A percentile compares a stretch with the other conserved stretches of the same genome.
phyloP scores from a whole-genome alignment of 2,888 invertebrate species.

The Mermis nigrescens region DNA sequence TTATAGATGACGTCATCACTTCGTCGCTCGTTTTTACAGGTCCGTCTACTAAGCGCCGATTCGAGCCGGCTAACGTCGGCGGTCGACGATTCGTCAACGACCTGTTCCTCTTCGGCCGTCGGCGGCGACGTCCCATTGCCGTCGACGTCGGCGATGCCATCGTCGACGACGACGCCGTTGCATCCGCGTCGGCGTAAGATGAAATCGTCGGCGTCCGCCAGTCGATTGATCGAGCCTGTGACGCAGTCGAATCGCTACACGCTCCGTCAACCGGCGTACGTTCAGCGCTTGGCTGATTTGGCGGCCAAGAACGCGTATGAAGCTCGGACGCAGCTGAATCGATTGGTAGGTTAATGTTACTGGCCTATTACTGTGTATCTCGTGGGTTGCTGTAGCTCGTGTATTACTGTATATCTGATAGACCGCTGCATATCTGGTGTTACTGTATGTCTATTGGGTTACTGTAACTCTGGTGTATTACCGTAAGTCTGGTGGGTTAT shows the following conservation, averaged over 20 bases:
- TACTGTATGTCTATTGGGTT: too few relatives aligned
- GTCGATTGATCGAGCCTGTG: neutral
- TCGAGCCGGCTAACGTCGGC: neutral
- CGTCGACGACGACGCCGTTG: neutral
- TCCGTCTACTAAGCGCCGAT: neutral
- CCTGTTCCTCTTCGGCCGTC: neutral
- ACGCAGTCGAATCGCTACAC: neutral
- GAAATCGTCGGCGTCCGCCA: neutral
- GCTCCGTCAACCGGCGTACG: conserved; percentile 36
- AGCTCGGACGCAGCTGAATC: neutral
- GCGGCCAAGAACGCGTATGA: conserved; percentile 9
- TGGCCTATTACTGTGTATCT: neutral
- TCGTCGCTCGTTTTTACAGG: neutral
- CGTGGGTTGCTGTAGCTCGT: too few relatives aligned
- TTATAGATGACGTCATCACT: too few relatives aligned
- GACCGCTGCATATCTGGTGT: too few relatives aligned
- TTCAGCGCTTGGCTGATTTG: conserved; percentile 52
- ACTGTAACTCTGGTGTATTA: too few relatives aligned
- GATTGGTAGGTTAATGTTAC: conserved; percentile 2
- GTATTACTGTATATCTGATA: too few relatives aligned
- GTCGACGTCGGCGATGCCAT: neutral
- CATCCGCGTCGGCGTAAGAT: neutral
- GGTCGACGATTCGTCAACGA: neutral
- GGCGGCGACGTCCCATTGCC: neutral
- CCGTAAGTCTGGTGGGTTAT: too few relatives aligned